phyloP scores from a whole-genome alignment of 2,113 vertebrate species.

The Heptranchias perlo region DNA sequence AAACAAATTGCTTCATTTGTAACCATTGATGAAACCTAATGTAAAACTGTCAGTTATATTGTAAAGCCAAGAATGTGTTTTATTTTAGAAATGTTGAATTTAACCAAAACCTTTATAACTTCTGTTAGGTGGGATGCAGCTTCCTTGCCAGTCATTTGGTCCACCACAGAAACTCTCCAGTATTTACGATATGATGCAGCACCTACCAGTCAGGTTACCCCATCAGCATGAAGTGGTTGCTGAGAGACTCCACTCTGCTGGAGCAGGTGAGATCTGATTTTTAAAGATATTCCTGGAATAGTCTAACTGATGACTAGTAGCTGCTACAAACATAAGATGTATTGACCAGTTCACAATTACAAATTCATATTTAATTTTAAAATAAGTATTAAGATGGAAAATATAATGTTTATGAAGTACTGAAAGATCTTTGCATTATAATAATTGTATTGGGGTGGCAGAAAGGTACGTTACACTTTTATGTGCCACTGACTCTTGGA shows the following conservation, averaged over 20 bases:
- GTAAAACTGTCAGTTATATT: neutral
- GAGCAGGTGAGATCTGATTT: slow-evolving; percentile 55
- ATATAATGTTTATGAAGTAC: neutral
- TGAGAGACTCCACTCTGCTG: slow-evolving; percentile 54
- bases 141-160: slow-evolving; percentile 52
- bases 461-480: neutral
- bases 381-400: neutral
- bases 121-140: slow-evolving; percentile 54
- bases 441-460: neutral
- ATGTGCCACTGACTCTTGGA: neutral
- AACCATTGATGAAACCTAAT: neutral
- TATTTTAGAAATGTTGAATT: neutral
- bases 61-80: neutral
- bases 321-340: neutral
- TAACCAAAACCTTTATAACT: neutral
- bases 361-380: slow-evolving; percentile 16
- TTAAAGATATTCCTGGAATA: neutral
- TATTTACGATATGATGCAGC: slow-evolving; percentile 54
- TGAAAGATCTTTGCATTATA: neutral
- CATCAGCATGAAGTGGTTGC: slow-evolving; percentile 48
- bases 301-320: neutral
- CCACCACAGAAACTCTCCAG: slow-evolving; percentile 61
- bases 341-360: neutral
- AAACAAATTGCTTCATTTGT: neutral
- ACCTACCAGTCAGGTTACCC: slow-evolving; percentile 61